Evolutionary conservation across 1,140 invertebrate genomes (phyloP).

Genomic region (Eufriesea mexicana): DNA sequence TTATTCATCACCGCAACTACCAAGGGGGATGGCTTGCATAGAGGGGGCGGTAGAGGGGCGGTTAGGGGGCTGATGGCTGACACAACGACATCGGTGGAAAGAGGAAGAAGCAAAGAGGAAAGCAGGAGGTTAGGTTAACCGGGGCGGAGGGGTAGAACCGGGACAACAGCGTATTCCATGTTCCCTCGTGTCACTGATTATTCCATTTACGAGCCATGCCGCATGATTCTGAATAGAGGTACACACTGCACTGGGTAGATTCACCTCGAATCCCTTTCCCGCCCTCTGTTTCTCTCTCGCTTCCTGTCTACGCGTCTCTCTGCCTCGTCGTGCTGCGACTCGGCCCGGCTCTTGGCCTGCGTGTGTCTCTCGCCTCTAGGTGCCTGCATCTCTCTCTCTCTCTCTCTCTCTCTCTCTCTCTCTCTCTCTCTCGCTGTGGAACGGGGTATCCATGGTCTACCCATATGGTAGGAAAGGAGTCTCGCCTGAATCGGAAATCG

Average conservation of each 20-base stretch:
- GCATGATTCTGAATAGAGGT: conserved; percentile 76
- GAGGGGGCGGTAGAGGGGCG: not conserved
- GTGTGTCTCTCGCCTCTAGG: not conserved
- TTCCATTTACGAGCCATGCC: conserved; percentile 76
- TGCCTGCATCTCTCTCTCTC: no score
- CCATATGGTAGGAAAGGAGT: conserved; percentile 28
- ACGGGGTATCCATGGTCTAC: conserved; percentile 18
- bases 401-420: conserved; percentile 35
- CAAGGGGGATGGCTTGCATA: conserved; percentile 70
- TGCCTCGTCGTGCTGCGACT: not conserved
- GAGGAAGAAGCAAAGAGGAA: conserved; percentile 48
- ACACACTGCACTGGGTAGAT: conserved; percentile 61
- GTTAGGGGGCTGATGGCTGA: conserved; percentile 21
- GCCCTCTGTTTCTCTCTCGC: conserved; percentile 37
- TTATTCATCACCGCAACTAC: conserved; percentile 78
- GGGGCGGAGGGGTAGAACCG: conserved; percentile 49
- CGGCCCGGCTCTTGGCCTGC: conserved; percentile 1
- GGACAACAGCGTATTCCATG: conserved; percentile 71
- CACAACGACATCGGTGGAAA: conserved; percentile 32
- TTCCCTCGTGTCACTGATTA: conserved; percentile 79
- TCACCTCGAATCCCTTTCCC: conserved; percentile 47
- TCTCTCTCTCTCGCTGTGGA: conserved; percentile 19
- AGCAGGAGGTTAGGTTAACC: conserved; percentile 58
- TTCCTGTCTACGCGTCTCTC: not conserved
- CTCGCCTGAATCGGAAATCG: conserved; percentile 62